These are phyloP conservation scores for Acanthiza pusilla DNA, from an alignment of 2,797 vertebrate species.

Conservation along the genomic window DNA sequence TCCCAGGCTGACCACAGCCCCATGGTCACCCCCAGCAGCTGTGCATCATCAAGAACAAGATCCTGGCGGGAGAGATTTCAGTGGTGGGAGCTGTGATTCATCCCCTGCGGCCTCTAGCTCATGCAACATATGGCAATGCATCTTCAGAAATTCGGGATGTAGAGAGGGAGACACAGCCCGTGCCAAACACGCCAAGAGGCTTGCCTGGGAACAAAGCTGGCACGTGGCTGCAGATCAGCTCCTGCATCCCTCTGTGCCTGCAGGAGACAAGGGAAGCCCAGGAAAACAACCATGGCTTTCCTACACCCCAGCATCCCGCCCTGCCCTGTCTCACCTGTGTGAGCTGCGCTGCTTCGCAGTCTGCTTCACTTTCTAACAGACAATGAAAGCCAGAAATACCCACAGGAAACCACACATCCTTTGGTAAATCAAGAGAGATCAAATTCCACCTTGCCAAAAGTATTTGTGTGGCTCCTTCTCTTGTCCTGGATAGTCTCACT, in stretches of 20 bases:
- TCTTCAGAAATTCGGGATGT: background rate
- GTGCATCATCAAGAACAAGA: background rate
- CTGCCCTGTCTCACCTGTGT: background rate
- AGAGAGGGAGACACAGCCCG: background rate
- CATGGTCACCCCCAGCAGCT: fast-evolving
- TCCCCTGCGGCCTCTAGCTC: background rate
- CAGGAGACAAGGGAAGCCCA: background rate
- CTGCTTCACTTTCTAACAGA: background rate
- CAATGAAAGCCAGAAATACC: background rate
- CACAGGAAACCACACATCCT: background rate
- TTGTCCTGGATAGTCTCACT: background rate
- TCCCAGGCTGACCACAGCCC: background rate
- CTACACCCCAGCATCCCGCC: background rate
- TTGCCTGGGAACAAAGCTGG: background rate
- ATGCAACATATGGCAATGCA: background rate
- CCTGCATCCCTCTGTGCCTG: background rate
- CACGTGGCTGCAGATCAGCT: background rate
- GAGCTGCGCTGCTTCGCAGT: background rate
- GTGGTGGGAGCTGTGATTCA: background rate
- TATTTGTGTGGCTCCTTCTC: background rate
- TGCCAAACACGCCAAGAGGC: background rate
- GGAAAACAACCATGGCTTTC: too few species aligned
- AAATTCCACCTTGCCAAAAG: background rate
- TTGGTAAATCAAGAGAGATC: background rate
- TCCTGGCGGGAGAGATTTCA: background rate